phyloP scores from a whole-genome alignment of 2,888 invertebrate species.

The Alcis repandata region DNA sequence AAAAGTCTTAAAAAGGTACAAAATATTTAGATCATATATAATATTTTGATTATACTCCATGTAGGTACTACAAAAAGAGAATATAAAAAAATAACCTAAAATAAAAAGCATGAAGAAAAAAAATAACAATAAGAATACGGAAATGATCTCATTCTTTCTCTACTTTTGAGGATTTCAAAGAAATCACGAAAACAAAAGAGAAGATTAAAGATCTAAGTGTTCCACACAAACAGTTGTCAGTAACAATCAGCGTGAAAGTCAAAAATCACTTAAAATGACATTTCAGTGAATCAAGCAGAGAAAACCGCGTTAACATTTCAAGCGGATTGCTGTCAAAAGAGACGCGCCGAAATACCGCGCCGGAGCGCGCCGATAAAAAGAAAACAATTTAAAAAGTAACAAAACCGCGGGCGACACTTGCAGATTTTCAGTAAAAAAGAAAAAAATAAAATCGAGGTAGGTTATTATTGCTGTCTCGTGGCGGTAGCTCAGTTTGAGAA shows the following conservation, averaged over 20 bases:
- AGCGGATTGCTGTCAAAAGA: constrained; percentile 73
- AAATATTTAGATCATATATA: no score
- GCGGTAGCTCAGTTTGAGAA: constrained; percentile 78
- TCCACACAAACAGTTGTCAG: neutral
- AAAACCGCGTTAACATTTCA: constrained; percentile 29
- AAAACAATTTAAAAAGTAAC: constrained; percentile 58
- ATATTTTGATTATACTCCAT: no score
- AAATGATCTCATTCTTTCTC: no score
- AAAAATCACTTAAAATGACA: constrained; percentile 14
- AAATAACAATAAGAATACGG: no score
- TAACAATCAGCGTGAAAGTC: neutral
- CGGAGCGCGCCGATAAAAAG: constrained; percentile 53
- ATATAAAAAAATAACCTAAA: no score
- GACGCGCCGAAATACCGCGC: constrained; percentile 65
- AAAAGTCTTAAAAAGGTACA: no score
- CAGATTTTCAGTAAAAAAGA: constrained; percentile 77
- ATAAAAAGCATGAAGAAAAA: no score
- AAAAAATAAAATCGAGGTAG: constrained; percentile 68
- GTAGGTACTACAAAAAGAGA: no score
- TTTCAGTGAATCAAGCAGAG: constrained; percentile 7
- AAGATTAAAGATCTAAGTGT: neutral
- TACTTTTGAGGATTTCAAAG: neutral
- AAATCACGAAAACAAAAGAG: neutral
- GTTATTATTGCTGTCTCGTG: constrained; percentile 73
- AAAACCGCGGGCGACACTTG: constrained; percentile 70